Percentiles rank a stretch among this genome's conserved stretches.
These are phyloP conservation scores for Entomobrya multifasciata DNA, from an alignment of 2,888 invertebrate species.

Conservation along the genomic window DNA sequence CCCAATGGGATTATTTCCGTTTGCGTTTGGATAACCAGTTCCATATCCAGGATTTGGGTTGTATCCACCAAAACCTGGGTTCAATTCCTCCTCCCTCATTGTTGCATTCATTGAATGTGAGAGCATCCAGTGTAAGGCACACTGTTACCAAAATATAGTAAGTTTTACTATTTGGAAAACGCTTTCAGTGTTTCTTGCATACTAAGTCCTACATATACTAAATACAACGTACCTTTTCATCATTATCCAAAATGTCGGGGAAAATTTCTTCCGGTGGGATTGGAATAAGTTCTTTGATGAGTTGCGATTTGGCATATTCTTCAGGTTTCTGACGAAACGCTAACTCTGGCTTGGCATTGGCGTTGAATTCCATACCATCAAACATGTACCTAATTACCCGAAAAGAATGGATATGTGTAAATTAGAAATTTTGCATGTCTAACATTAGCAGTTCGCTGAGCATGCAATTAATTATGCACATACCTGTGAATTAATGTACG, in stretches of 20 bases:
- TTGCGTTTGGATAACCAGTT: background rate
- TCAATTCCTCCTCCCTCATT: slow-evolving; percentile 75
- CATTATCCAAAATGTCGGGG: slow-evolving; percentile 76
- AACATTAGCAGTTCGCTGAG: no score
- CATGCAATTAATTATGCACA: slow-evolving; percentile 78
- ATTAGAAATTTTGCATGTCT: no score
- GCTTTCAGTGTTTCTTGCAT: no score
- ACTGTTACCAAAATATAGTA: slow-evolving; percentile 63
- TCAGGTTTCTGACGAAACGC: slow-evolving; percentile 60
- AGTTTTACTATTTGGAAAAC: background rate
- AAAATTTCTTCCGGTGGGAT: slow-evolving; percentile 68
- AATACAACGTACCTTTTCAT: slow-evolving; percentile 72
- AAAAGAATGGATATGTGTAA: no score
- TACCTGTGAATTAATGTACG: slow-evolving; percentile 75
- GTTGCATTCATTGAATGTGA: slow-evolving; percentile 78
- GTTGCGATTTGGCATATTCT: slow-evolving; percentile 68
- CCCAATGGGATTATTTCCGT: slow-evolving; percentile 13
- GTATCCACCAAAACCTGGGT: background rate
- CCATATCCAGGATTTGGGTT: background rate
- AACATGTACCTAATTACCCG: slow-evolving; percentile 77
- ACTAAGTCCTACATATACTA: background rate
- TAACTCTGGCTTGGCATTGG: slow-evolving; percentile 64
- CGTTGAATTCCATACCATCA: slow-evolving; percentile 74
- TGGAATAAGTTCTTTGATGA: slow-evolving; percentile 73
- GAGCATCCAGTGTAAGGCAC: slow-evolving; percentile 79